Evolutionary conservation across 1,140 invertebrate genomes (phyloP).

Genomic region (Pseudomyrmex flavicornis): DNA sequence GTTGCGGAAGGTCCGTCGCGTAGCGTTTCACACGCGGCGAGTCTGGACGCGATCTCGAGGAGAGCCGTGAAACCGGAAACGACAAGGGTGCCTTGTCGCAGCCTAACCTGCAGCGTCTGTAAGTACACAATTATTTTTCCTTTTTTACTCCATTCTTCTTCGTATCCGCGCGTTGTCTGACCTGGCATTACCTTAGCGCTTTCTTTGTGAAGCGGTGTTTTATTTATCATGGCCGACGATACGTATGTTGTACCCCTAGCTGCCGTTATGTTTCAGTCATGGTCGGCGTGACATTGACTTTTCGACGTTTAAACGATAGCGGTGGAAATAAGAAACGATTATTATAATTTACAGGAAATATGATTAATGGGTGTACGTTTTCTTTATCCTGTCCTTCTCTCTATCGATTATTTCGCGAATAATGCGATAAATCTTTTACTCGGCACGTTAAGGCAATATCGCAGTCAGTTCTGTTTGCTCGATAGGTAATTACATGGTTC

Average conservation of each 20-base stretch:
- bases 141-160: not conserved
- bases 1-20: conserved; percentile 80
- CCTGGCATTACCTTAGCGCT: conserved; percentile 25
- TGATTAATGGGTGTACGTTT: not conserved
- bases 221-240: conserved; percentile 13
- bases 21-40: conserved; percentile 86
- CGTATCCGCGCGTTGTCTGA: conserved; percentile 33
- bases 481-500: not conserved
- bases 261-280: conserved; percentile 14
- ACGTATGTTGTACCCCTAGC: not conserved
- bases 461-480: not conserved
- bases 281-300: conserved; percentile 4
- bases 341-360: not conserved
- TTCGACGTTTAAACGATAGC: not conserved
- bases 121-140: conserved; percentile 77
- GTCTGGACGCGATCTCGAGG: conserved; percentile 86
- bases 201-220: conserved; percentile 36
- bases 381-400: not conserved
- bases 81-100: conserved; percentile 82
- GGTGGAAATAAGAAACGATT: not conserved
- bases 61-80: conserved; percentile 83
- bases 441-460: conserved; percentile 21
- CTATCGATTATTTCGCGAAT: not conserved
- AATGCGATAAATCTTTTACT: not conserved
- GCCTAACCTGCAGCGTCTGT: conserved; percentile 87